Conservation (phyloP, 2,888 invertebrate species). For the Ellobium chinense region DNA sequence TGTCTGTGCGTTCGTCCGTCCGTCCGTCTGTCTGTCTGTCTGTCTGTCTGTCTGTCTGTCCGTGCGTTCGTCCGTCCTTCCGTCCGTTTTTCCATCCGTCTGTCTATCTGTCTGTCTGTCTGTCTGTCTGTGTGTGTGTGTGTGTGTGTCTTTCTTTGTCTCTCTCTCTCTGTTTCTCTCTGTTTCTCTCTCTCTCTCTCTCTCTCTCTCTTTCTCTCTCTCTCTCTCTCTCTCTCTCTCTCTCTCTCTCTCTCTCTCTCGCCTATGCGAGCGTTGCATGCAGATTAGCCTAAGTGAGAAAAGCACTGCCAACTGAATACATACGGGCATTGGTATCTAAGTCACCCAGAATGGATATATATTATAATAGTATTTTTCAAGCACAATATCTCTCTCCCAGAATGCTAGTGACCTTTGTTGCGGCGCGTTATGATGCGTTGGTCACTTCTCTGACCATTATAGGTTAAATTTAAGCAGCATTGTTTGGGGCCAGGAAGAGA, state of each 20-base stretch:
- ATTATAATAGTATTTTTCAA: too few relatives aligned
- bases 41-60: not conserved
- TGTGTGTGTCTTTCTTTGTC: slow-evolving; percentile 24
- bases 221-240: slow-evolving; percentile 11
- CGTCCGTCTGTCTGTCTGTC: not conserved
- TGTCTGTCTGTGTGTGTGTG: slow-evolving; percentile 24
- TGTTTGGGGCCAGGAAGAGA: too few relatives aligned
- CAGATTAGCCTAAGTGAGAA: too few relatives aligned
- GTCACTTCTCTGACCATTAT: too few relatives aligned
- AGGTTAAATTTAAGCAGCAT: too few relatives aligned
- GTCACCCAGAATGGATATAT: too few relatives aligned
- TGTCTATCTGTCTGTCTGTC: slow-evolving; percentile 4
- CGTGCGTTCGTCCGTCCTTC: not conserved
- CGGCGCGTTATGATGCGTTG: too few relatives aligned
- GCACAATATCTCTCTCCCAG: not conserved
- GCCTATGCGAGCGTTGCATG: too few relatives aligned
- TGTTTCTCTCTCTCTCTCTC: not conserved
- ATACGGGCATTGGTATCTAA: too few relatives aligned
- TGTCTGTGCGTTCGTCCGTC: not conserved
- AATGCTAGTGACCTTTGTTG: too few relatives aligned
- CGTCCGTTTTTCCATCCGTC: not conserved
- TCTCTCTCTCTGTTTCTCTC: not conserved
- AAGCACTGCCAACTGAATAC: too few relatives aligned
- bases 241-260: not conserved
- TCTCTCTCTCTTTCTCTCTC: slow-evolving; percentile 11